phyloP scores from a whole-genome alignment of 2,888 invertebrate genomes.

The Thelaira solivaga region DNA sequence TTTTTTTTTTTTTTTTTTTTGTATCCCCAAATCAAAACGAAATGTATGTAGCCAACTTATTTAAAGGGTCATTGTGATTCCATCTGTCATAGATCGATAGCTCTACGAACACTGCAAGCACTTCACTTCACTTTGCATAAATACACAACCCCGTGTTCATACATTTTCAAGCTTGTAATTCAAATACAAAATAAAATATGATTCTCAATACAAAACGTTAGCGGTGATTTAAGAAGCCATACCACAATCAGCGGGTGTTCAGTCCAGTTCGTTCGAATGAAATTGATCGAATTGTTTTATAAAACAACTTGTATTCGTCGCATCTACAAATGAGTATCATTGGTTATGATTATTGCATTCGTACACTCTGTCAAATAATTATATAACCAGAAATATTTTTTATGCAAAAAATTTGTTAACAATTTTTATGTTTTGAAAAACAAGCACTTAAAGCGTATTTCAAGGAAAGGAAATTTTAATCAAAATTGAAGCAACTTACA shows the following conservation, averaged over 20 bases:
- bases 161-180: conserved; percentile 9
- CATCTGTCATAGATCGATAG: conserved; percentile 76
- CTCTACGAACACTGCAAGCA: conserved; percentile 60
- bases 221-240: conserved; percentile 66
- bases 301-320: conserved; percentile 30
- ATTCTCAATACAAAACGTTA: conserved; percentile 45
- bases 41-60: conserved; percentile 41
- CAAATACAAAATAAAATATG: conserved; percentile 8
- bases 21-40: neutral
- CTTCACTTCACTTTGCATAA: conserved; percentile 19
- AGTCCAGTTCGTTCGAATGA: conserved; percentile 64
- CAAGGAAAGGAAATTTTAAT: too few species aligned
- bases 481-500: too few species aligned
- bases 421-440: too few species aligned
- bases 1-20: neutral
- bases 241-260: conserved; percentile 73
- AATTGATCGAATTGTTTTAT: conserved; percentile 59
- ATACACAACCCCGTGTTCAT: conserved; percentile 33
- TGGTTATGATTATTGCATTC: conserved; percentile 1
- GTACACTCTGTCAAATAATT: neutral
- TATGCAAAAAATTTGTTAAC: too few species aligned
- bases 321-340: conserved; percentile 7
- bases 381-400: neutral
- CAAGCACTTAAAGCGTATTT: too few species aligned
- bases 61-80: conserved; percentile 72